Percentiles rank a stretch among this genome's conserved stretches.
phyloP scores from a whole-genome alignment of 2,113 vertebrate species.

The Sebastes fasciatus region DNA sequence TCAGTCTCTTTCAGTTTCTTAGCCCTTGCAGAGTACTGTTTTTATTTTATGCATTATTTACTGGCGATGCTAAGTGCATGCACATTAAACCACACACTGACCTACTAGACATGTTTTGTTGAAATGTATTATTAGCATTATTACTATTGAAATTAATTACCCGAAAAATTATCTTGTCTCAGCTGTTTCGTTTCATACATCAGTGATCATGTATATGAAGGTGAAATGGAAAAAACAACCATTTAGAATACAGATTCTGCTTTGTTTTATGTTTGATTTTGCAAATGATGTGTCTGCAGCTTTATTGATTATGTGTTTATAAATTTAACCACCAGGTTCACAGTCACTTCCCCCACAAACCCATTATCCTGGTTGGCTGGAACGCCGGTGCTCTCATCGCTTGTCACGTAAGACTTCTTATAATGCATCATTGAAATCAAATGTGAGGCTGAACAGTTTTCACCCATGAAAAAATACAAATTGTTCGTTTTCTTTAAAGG shows the following conservation, averaged over 20 bases:
- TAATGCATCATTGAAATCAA: not conserved
- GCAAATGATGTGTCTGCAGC: not conserved
- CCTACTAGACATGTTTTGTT: not conserved
- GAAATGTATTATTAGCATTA: not conserved
- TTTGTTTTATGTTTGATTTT: not conserved
- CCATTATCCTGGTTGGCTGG: constrained; percentile 96
- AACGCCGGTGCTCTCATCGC: constrained; percentile 95
- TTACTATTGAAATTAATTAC: no score
- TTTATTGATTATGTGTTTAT: constrained; percentile 26
- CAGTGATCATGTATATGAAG: not conserved
- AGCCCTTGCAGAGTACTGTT: not conserved
- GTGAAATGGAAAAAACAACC: not conserved
- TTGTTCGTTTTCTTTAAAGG: not conserved
- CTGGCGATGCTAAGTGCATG: not conserved
- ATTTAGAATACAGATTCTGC: not conserved
- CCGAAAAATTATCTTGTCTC: not conserved
- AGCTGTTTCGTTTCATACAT: not conserved
- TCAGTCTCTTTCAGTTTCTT: not conserved
- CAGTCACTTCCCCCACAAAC: constrained; percentile 96
- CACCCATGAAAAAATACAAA: not conserved
- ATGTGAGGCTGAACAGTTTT: not conserved
- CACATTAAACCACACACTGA: not conserved
- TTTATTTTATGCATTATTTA: not conserved
- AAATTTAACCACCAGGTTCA: constrained; percentile 86
- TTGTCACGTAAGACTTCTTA: constrained; percentile 90